Evolutionary conservation across 1,140 invertebrate genomes (phyloP), one percentile per base, ranked within the genome.

Genomic region (Drosophila kohkoa): DNA sequence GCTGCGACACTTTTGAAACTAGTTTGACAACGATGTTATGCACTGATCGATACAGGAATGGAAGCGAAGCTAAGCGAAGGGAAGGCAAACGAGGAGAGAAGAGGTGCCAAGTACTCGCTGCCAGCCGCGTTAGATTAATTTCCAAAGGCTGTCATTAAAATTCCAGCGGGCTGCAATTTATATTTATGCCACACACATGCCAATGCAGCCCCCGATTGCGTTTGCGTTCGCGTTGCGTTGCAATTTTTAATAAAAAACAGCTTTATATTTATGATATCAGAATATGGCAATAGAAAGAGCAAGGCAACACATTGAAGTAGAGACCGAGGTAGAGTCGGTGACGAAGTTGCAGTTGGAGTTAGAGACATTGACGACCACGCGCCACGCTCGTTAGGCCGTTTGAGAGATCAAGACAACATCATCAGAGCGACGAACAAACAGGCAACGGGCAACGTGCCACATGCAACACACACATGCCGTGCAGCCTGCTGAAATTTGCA

Each of bases 121-220:
- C 65, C 81, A 69, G 82, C 64, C 81, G 85, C 68, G 86, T 89
- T 89, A 89, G 85, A 89, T 89, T 89, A 88, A 88, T 88, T 88
- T 88, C 81, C 85, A 88, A 89, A 88, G 85, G 85, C 85, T 88
- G 85, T 88, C 85, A 88, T 88, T 88, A 88, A 88, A 88, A 88
- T 88, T 88, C 85, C 85, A 88, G 66, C 81, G 81, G 74, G 79
- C 79, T 85, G 85, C 85, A 88, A 88, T 88, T 88, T 89, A 89
- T 89, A 52, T 52, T 52, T 52, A 81, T 85, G 85, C 85, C 85
- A 89, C 85, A 88, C 85, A 88, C 85, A 88, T 81, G 85, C 83
- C 68, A 76, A 78, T 65, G 75, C 62, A 49, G 20, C 70, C 69
- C 6, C 68, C 79, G 82, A 64, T 75, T 64, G 59, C 32, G 60